Conservation (phyloP, 1,140 invertebrate genomes). For the Diorhabda elongata region DNA sequence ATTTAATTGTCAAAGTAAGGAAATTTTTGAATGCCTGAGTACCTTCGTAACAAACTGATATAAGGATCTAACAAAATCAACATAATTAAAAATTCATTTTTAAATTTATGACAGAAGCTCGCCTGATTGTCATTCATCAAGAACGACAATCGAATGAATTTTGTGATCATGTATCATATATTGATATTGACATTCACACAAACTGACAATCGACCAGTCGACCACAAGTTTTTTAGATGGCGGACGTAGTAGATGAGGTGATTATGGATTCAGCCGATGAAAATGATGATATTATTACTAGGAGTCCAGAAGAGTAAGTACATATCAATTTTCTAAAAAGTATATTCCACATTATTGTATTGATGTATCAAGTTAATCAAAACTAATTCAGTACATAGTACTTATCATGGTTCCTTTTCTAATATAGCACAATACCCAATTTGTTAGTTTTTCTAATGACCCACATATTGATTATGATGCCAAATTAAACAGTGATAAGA, state of each 20-base stretch:
- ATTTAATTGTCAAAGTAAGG: neutral
- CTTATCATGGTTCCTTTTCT: neutral
- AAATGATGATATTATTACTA: conserved; percentile 41
- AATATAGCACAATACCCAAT: neutral
- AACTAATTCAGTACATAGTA: neutral
- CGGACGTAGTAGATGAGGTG: conserved; percentile 39
- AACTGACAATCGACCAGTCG: neutral
- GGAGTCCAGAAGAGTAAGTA: conserved; percentile 42
- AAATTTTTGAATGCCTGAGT: too few species aligned
- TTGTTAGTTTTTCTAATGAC: neutral
- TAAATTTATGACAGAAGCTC: too few species aligned
- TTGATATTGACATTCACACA: neutral
- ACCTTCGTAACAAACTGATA: too few species aligned
- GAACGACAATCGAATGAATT: neutral
- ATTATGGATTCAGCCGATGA: conserved; percentile 39
- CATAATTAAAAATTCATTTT: too few species aligned
- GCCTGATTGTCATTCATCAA: neutral
- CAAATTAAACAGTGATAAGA: neutral
- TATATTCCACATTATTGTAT: too few species aligned
- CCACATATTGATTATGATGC: neutral
- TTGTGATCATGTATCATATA: neutral
- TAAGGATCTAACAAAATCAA: too few species aligned
- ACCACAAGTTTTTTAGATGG: conserved; percentile 35
- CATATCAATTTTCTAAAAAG: neutral
- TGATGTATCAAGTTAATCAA: neutral